Evolutionary conservation across 2,797 vertebrate genomes (phyloP).

Genomic region (Zalophus californianus): DNA sequence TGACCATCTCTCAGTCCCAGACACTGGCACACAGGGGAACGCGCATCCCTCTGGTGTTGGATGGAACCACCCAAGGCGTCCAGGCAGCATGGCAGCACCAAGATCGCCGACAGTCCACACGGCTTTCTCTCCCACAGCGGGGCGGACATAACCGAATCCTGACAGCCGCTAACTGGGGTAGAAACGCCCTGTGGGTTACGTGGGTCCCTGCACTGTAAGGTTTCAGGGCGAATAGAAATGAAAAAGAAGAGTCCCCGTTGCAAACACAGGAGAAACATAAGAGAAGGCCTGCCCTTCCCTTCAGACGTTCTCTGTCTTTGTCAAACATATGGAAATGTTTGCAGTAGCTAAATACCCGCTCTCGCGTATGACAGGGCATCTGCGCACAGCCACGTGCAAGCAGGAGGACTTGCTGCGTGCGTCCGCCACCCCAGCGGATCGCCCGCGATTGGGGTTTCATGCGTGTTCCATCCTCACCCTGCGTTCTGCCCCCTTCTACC

Average conservation of each 20-base stretch:
- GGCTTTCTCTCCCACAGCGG: neutral
- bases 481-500: neutral
- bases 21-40: neutral
- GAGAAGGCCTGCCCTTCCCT: neutral
- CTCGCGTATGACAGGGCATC: too few relatives aligned
- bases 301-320: neutral
- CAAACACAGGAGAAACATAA: neutral
- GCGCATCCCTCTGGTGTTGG: rapidly evolving
- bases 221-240: neutral
- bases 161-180: rapidly evolving
- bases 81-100: neutral
- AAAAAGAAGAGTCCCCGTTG: neutral
- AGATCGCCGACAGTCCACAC: rapidly evolving
- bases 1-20: neutral
- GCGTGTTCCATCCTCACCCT: neutral
- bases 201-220: neutral
- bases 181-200: neutral
- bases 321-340: neutral
- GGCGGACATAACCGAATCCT: rapidly evolving
- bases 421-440: too few relatives aligned
- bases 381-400: too few relatives aligned
- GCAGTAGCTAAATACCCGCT: neutral
- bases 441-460: neutral
- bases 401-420: too few relatives aligned
- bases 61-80: rapidly evolving